phyloP scores from a whole-genome alignment of 2,888 invertebrate species.

The Drosophila antonietae region DNA sequence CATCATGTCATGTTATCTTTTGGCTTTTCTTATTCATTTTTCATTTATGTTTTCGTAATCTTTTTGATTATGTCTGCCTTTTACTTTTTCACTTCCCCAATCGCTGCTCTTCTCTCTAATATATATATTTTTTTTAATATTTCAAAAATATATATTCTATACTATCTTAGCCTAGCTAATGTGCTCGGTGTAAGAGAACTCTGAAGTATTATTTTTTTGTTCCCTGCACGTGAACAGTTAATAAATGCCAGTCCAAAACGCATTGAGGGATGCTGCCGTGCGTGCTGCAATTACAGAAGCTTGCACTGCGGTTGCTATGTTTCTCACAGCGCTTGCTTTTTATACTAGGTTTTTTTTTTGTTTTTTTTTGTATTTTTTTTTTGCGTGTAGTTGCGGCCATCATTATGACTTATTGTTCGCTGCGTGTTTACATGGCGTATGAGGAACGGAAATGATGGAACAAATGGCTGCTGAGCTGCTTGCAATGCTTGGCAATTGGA shows the following conservation, averaged over 20 bases:
- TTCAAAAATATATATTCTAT: too few species aligned
- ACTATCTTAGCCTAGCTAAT: not conserved
- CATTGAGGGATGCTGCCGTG: conserved; percentile 65
- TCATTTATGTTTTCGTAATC: too few species aligned
- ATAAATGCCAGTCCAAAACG: conserved; percentile 70
- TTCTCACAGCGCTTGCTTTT: not conserved
- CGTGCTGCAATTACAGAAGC: conserved; percentile 65
- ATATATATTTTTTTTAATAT: too few species aligned
- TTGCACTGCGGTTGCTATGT: conserved; percentile 20
- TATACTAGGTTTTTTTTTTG: not conserved
- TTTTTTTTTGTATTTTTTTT: not conserved
- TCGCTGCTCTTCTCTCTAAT: too few species aligned
- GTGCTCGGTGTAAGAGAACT: conserved; percentile 18
- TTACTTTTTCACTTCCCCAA: too few species aligned
- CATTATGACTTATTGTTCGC: conserved; percentile 73
- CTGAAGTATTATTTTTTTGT: conserved; percentile 51
- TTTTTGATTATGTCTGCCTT: too few species aligned
- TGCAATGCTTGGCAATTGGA: conserved; percentile 33
- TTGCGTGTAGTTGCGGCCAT: conserved; percentile 43
- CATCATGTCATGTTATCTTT: too few species aligned
- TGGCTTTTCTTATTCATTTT: too few species aligned
- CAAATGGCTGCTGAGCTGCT: conserved; percentile 22
- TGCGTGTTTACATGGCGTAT: conserved; percentile 70
- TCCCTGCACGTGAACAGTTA: conserved; percentile 73
- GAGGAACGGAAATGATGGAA: conserved; percentile 58